These are phyloP conservation scores for Drosophila prolongata DNA, from an alignment of 2,888 invertebrate species.

Conservation along the genomic window DNA sequence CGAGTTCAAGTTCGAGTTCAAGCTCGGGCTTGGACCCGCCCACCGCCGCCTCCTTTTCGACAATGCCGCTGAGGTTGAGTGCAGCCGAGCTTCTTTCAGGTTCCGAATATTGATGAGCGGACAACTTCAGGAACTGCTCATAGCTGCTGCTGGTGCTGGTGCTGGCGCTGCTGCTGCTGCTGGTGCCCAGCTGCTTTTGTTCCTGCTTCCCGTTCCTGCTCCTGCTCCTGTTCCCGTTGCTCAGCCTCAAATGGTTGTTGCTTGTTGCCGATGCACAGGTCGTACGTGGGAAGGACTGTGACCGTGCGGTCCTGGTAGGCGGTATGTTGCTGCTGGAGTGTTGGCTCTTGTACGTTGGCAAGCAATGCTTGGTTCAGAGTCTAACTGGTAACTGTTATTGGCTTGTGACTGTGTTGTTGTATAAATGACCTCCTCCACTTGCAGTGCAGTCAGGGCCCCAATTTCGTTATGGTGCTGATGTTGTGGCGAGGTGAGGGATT, in stretches of 20 bases:
- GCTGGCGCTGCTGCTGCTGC: too few relatives aligned
- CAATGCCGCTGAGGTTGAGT: constrained; percentile 67
- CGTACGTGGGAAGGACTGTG: constrained; percentile 72
- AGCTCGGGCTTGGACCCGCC: constrained; percentile 42
- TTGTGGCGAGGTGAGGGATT: constrained; percentile 65
- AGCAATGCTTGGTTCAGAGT: constrained; percentile 28
- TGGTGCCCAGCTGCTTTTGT: constrained; percentile 30
- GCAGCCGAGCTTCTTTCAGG: constrained; percentile 55
- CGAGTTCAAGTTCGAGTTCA: constrained; percentile 3
- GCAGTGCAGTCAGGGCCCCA: constrained; percentile 41
- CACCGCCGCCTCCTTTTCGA: constrained; percentile 50
- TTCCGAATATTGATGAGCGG: constrained; percentile 70
- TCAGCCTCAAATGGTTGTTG: constrained; percentile 20
- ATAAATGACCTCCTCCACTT: constrained; percentile 60
- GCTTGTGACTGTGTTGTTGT: constrained; percentile 45
- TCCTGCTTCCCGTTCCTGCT: constrained; percentile 14
- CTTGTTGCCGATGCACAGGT: constrained; percentile 39
- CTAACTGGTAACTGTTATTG: constrained; percentile 48
- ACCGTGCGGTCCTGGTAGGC: constrained; percentile 52
- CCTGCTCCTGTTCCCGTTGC: constrained; percentile 34
- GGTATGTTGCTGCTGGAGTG: constrained; percentile 31
- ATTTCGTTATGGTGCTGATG: constrained; percentile 16
- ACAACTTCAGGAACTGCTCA: constrained; percentile 79
- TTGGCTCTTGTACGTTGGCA: constrained; percentile 25
- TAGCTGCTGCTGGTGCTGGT: constrained; percentile 33